Percentiles rank a stretch among this genome's conserved stretches.
These are phyloP conservation scores for Pelosia muscerda DNA, from an alignment of 2,888 invertebrate genomes.

Conservation along the genomic window DNA sequence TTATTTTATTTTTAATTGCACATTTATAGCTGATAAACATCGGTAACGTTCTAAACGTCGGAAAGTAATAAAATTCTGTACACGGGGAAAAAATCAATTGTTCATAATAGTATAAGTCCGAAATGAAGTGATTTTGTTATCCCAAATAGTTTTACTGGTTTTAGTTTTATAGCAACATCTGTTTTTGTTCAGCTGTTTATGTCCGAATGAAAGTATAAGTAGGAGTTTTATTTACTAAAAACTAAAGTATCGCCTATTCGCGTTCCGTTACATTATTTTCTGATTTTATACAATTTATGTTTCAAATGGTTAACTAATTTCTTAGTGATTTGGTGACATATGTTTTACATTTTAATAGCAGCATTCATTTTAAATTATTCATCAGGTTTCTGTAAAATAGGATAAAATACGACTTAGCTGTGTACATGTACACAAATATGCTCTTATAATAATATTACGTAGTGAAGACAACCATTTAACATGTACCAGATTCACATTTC, in stretches of 20 bases:
- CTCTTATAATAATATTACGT: background rate
- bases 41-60: background rate
- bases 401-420: background rate
- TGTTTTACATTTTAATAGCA: background rate
- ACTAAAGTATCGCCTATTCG: no score
- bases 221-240: no score
- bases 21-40: background rate
- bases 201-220: no score
- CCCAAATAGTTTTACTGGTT: no score
- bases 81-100: background rate
- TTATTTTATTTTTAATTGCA: background rate
- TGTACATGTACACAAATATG: background rate
- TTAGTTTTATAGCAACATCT: no score
- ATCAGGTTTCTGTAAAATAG: background rate
- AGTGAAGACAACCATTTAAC: background rate
- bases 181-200: no score
- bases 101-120: no score
- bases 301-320: background rate
- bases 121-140: background rate
- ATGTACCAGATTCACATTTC: background rate
- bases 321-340: background rate
- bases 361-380: background rate
- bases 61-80: background rate
- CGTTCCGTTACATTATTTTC: background rate
- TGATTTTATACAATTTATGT: background rate